phyloP scores from a whole-genome alignment of 2,113 vertebrate species.

The Neogobius melanostomus region DNA sequence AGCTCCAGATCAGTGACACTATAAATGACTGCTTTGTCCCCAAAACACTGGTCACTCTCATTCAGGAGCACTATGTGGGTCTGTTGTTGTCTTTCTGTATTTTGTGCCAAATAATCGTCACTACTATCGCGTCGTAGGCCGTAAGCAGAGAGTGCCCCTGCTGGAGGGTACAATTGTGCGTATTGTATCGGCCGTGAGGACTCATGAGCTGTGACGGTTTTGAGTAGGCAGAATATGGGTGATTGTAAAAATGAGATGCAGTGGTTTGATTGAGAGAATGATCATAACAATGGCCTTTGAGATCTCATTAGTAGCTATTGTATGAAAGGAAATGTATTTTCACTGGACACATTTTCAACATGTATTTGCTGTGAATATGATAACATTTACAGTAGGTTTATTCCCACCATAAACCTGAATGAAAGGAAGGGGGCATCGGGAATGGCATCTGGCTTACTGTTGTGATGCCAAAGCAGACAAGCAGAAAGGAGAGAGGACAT shows the following conservation, averaged over 20 bases:
- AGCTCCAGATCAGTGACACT: constrained; percentile 57
- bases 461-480: too few relatives aligned
- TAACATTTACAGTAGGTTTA: too few relatives aligned
- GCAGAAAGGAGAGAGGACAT: too few relatives aligned
- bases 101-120: constrained; percentile 40
- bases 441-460: too few relatives aligned
- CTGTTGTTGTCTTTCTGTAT: constrained; percentile 63
- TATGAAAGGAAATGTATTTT: neutral
- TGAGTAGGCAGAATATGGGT: constrained; percentile 37
- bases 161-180: constrained; percentile 20
- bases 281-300: neutral
- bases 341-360: neutral
- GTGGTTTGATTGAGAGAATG: constrained; percentile 9
- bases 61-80: constrained; percentile 59
- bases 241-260: constrained; percentile 13
- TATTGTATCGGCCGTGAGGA: constrained; percentile 44
- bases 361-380: neutral
- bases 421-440: too few relatives aligned
- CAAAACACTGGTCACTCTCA: constrained; percentile 66
- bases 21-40: constrained; percentile 67
- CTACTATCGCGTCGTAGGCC: constrained; percentile 33
- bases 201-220: constrained; percentile 21
- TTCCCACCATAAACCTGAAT: too few relatives aligned
- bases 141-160: constrained; percentile 42
- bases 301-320: constrained; percentile 1